Base-by-base conservation (phyloP, 2,888 invertebrate genomes). In the Lithophane semibrunnea region DNA sequence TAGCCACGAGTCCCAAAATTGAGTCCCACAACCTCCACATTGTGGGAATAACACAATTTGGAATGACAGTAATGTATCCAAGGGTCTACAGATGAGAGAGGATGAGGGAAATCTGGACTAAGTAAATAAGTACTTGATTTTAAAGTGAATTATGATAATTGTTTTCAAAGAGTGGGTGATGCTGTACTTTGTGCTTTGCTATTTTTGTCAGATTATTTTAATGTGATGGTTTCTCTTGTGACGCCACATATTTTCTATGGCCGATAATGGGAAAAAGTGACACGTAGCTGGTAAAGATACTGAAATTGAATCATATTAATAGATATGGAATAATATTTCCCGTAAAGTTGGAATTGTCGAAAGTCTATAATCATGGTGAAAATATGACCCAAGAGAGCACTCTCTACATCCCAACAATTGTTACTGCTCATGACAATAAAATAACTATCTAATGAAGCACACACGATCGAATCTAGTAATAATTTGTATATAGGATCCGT, bases 21-120 rank as follows among this genome's bases (percentile, higher is more conserved):
- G 92, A 91, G 90, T 92, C 90, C 90, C 91, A 88, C 88, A 90
- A 91, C 90, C 91, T 90, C 89, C 90, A 88, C 88, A 90, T 91
- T 91, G 90, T 89, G 88, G 89, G 86, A 88, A 92, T 91, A 88
- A 91, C 88, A 90, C 90, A 91, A 93, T 91, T 91, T 91, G 82
- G 84, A 88, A 84, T 88, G 89, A 88, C 88, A 88, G 87, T 88
- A 88, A 88, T 83, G 75, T 84, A 80, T 79, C 83, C 79, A 75
- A 75, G 68, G 66, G 79, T 80, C 44, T 67, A 69, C 67, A 75
- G 78, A 81, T 77, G 80, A 61, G 73, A 77, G 69, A 60, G 77
- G 64, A 66, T 65, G 44, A 42, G 65, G 56, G 63, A 73, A 80
- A 88, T 81, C 70, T 66, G 73, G 73, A 56, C 56, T 63, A 76